These are phyloP conservation scores for Listrodromus nycthemerus DNA, from an alignment of 2,888 invertebrate genomes.

Conservation along the genomic window DNA sequence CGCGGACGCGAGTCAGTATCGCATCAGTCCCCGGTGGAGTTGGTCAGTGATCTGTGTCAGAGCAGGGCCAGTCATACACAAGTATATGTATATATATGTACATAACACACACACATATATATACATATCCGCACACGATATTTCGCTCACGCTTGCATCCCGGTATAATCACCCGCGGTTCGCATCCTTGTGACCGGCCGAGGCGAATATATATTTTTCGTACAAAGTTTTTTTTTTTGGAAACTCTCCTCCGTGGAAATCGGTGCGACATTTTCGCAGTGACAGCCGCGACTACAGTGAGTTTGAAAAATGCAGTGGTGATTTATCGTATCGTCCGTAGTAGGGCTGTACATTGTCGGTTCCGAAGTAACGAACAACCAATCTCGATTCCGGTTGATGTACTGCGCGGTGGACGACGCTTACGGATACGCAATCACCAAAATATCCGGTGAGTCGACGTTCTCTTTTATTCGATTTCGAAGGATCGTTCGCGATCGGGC, in stretches of 20 bases:
- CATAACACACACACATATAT: background rate
- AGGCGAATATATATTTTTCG: constrained; percentile 6
- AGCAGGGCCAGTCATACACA: constrained; percentile 74
- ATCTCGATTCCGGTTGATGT: background rate
- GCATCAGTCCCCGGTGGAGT: constrained; percentile 80
- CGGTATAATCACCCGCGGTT: background rate
- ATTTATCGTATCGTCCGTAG: constrained; percentile 32
- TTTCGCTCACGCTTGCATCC: background rate
- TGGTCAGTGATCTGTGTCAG: constrained; percentile 81
- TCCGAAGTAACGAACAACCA: constrained; percentile 18
- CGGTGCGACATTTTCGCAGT: constrained; percentile 36
- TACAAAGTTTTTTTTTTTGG: background rate
- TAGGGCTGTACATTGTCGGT: constrained; percentile 9
- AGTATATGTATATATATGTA: background rate
- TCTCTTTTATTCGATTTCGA: background rate
- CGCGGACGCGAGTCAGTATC: constrained; percentile 77
- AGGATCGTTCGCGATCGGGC: background rate
- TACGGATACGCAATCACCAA: constrained; percentile 4
- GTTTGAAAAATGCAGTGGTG: constrained; percentile 63
- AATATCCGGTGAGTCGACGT: background rate
- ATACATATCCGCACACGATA: background rate
- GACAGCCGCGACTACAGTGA: constrained; percentile 55
- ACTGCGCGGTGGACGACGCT: background rate
- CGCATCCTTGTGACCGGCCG: background rate
- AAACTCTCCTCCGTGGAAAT: background rate